phyloP scores from a whole-genome alignment of 2,888 invertebrate species.

The Apotomis capreana region DNA sequence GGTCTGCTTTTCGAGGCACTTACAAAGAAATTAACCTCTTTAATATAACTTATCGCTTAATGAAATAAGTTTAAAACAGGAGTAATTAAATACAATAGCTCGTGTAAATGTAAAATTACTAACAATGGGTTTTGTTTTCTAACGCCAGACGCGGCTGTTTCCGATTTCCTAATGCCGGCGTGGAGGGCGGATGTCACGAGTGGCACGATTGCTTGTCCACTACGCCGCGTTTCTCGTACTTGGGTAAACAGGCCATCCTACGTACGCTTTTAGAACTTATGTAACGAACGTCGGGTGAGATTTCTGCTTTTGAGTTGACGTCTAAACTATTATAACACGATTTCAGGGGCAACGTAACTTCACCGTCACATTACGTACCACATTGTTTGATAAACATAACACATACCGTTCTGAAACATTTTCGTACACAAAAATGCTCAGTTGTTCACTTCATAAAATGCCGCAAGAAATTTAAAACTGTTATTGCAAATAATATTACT shows the following conservation, averaged over 20 bases:
- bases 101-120: constrained; percentile 26
- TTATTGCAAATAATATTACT: too few species aligned
- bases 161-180: constrained; percentile 55
- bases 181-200: constrained; percentile 58
- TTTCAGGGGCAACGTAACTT: too few species aligned
- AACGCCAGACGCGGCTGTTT: constrained; percentile 47
- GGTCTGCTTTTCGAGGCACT: background rate
- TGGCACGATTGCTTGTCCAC: constrained; percentile 55
- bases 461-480: too few species aligned
- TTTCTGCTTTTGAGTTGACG: constrained; percentile 13
- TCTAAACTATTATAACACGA: too few species aligned
- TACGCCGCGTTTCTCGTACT: constrained; percentile 41
- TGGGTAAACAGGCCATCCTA: constrained; percentile 17
- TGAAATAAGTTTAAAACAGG: background rate
- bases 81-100: constrained; percentile 3
- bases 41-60: background rate
- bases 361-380: too few species aligned
- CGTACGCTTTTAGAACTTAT: background rate
- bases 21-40: background rate
- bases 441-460: too few species aligned
- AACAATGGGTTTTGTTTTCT: constrained; percentile 46
- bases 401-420: too few species aligned
- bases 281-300: background rate
- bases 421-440: too few species aligned
- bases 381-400: too few species aligned